Evolutionary conservation across 2,888 invertebrate species (phyloP), one percentile per base, ranked within the genome.

Genomic region (Phorcus lineatus): DNA sequence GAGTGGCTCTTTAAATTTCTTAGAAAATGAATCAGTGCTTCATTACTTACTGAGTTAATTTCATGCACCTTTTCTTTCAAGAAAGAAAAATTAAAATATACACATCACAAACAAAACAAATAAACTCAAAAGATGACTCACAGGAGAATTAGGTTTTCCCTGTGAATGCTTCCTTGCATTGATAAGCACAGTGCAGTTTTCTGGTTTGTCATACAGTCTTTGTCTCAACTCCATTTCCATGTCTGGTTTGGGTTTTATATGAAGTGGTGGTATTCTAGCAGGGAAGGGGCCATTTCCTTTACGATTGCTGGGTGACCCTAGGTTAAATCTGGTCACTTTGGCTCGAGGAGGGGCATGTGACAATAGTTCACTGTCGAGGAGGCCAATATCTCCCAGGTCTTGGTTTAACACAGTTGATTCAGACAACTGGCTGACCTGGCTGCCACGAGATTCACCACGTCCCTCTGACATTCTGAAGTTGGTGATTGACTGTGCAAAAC

Each of bases 321-420:
- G 17, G 16, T 74, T 31, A 62, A 74, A 74, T 55, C 57, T 54
- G 24, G 70, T 28, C 9, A 74, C 57, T 55, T 79, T 79, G 82
- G 83, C 13, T 55, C 82, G 70, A 81, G 82, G 40, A n/a, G 28
- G n/a, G 1, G 76, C 47, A 57, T 36, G 78, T 1, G 83, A 79
- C 4, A 81, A 77, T 57, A 82, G 81, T 19, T 88, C 86, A 9
- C 84, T 75, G 17, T 85, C 84, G 77, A 88, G 86, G 16, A 88
- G 78, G 47, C 87, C 88, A 13, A 87, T 84, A 57, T 89, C 88
- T 2, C 81, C 85, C 55, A 88, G 83, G 55, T 89, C 88, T 53
- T 88, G 86, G 67, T 88, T 88, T 31, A 90, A 80, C 28, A 90
- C 88, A 31, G 89, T 87, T 3, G 90, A 90, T 74, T 88, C 89